A percentile compares a stretch with the other conserved stretches of the same genome.
Evolutionary conservation across 2,797 vertebrate species (phyloP).

Genomic region (Poecilia picta): DNA sequence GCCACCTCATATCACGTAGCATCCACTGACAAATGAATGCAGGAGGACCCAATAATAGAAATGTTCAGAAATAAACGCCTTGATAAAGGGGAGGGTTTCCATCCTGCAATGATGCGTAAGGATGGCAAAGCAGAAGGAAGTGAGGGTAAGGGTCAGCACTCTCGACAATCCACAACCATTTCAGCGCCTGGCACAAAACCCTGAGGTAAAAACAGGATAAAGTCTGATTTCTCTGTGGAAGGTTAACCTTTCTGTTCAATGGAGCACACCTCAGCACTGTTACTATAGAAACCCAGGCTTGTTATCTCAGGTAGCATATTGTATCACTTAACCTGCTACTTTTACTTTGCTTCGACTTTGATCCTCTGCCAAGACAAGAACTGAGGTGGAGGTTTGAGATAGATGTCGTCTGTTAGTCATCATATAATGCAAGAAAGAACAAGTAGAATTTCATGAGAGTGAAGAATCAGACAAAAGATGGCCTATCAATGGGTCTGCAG

Average conservation of each 20-base stretch:
- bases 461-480: neutral
- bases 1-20: slow-evolving; percentile 76
- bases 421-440: neutral
- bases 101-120: slow-evolving; percentile 20
- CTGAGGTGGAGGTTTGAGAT: neutral
- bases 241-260: slow-evolving; percentile 23
- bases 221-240: slow-evolving; percentile 15
- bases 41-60: slow-evolving; percentile 77
- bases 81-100: slow-evolving; percentile 42
- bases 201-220: slow-evolving; percentile 19
- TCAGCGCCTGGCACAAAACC: slow-evolving; percentile 12
- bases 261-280: slow-evolving; percentile 23
- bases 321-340: slow-evolving; percentile 26
- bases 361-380: slow-evolving; percentile 8
- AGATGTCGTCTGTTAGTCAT: neutral
- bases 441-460: neutral
- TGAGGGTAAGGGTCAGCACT: slow-evolving; percentile 34
- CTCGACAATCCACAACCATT: slow-evolving; percentile 19
- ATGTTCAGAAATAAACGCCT: slow-evolving; percentile 55
- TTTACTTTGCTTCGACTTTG: slow-evolving; percentile 9
- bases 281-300: slow-evolving; percentile 49
- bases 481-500: neutral
- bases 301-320: slow-evolving; percentile 37
- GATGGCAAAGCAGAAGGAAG: slow-evolving; percentile 10
- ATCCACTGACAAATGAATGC: slow-evolving; percentile 79